Evolutionary conservation across 2,113 vertebrate genomes (phyloP), one percentile per base, ranked within the genome.

Genomic region (Callopanchax toddi): DNA sequence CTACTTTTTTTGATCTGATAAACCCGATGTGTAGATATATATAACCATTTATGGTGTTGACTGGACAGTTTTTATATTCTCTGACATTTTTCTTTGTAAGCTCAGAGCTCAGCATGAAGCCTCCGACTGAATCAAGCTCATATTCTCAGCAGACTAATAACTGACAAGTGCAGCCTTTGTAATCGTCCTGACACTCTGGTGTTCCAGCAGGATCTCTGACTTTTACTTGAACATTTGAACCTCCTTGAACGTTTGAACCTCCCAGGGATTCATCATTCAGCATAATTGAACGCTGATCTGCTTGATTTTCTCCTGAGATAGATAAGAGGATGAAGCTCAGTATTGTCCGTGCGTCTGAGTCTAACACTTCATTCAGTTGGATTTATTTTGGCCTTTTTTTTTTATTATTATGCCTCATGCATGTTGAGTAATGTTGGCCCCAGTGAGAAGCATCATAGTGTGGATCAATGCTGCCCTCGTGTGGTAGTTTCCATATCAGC

Each of bases 391-490:
- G 1, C 1, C 20, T 22, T 7, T 61, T 3, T 32, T 59, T 13
- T 53, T 51, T 49, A 39, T 40, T 34, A 10, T n/a, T 37, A 42
- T 12, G 43, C 39, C 49, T 40, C 60, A 44, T 44, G 1, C n/a
- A 25, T 34, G 43, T 17, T n/a, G 3, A 51, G 26, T 21, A 20
- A 22, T 17, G 5, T 17, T 6, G 13, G 12, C 9, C 2, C 8
- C 4, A 1, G 2, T 6, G 11, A 44, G 3, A 62, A 15, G 20
- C 15, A n/a, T 1, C 25, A 21, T 37, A 10, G 37, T 29, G 53
- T 69, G 67, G 78, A 18, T 54, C 72, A 40, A 79, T 59, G 73
- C 85, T 89, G 83, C 85, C 82, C 73, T 39, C 80, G 1, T 74
- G 79, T 75, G 87, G 83, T 18, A 12, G 0, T 43, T 18, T 43